These are phyloP conservation scores for Diadegma fenestrale DNA, from an alignment of 2,888 invertebrate genomes.

Conservation along the genomic window DNA sequence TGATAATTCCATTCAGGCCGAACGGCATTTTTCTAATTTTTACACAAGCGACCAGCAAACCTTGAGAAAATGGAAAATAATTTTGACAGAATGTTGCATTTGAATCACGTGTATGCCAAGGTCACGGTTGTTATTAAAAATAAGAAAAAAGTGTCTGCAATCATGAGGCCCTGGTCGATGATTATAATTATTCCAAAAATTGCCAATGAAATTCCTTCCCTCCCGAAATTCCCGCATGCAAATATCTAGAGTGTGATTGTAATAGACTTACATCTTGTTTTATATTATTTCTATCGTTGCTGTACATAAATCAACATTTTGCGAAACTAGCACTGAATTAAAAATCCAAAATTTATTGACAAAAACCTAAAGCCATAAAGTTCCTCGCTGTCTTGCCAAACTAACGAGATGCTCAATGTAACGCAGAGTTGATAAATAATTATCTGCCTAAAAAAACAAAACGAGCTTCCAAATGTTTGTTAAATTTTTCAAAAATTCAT, in stretches of 20 bases:
- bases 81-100: neutral
- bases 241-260: constrained; percentile 84
- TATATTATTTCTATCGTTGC: constrained; percentile 53
- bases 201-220: constrained; percentile 33
- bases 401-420: constrained; percentile 57
- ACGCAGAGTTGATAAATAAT: constrained; percentile 1
- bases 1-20: neutral
- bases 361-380: constrained; percentile 59
- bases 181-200: neutral
- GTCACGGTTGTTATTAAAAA: neutral
- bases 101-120: neutral
- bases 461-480: neutral
- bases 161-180: neutral
- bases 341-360: constrained; percentile 38
- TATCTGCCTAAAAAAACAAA: neutral
- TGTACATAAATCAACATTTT: constrained; percentile 28
- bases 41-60: neutral
- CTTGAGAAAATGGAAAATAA: neutral
- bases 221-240: constrained; percentile 78
- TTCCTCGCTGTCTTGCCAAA: constrained; percentile 73
- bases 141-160: neutral
- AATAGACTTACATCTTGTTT: constrained; percentile 78
- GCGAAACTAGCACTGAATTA: constrained; percentile 17
- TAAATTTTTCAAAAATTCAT: neutral
- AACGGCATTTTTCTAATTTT: neutral